Conservation (phyloP, 1,140 invertebrate genomes). For the Schlechtendalia chinensis region DNA sequence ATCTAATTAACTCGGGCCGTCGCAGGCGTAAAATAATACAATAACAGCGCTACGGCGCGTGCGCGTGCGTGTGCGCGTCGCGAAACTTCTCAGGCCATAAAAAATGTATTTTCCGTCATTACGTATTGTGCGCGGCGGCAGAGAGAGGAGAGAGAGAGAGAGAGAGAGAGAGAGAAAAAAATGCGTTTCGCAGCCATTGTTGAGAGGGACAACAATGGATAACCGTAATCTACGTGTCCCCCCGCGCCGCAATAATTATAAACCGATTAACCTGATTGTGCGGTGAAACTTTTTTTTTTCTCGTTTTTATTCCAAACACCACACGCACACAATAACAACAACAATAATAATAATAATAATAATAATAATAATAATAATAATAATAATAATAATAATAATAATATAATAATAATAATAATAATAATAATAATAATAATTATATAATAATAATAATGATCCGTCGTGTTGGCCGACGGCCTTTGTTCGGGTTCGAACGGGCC, state of each 20-base stretch:
- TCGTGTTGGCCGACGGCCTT: slow-evolving; percentile 34
- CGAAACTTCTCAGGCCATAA: slow-evolving; percentile 46
- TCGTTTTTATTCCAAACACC: slow-evolving; percentile 28
- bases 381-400: too few relatives aligned
- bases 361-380: too few relatives aligned
- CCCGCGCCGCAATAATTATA: slow-evolving; percentile 37
- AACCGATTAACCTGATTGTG: slow-evolving; percentile 50
- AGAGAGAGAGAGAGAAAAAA: background rate
- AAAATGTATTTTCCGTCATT: slow-evolving; percentile 49
- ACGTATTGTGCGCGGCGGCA: background rate
- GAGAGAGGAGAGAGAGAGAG: background rate
- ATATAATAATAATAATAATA: too few relatives aligned
- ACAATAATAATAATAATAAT: too few relatives aligned
- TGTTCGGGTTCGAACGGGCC: slow-evolving; percentile 24
- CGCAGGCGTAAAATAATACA: background rate
- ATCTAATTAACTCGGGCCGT: slow-evolving; percentile 35
- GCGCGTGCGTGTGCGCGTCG: background rate
- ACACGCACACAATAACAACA: too few relatives aligned
- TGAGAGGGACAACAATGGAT: slow-evolving; percentile 36
- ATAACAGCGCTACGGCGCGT: background rate
- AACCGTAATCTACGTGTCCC: slow-evolving; percentile 43
- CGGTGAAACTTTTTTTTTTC: slow-evolving; percentile 42
- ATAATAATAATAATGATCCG: slow-evolving; percentile 36
- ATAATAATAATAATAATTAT: too few relatives aligned
- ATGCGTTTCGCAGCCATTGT: slow-evolving; percentile 48